Evolutionary conservation across 1,140 invertebrate species (phyloP).

Genomic region (Euglossa dilemma): DNA sequence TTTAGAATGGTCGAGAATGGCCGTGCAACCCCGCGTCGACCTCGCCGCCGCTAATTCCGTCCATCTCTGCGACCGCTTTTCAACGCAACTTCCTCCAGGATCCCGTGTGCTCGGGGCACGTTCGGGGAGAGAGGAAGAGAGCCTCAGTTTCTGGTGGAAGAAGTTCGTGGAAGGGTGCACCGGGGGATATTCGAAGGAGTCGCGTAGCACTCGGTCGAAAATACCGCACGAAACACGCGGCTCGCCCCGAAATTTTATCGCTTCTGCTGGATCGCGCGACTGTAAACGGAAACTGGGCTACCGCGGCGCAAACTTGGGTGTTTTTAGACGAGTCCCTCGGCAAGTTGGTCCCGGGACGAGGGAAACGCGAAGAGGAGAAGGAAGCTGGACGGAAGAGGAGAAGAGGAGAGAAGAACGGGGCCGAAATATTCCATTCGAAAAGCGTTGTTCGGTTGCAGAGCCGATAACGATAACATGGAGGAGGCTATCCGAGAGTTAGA

Average conservation of each 20-base stretch:
- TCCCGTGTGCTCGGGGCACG: neutral
- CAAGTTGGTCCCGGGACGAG: neutral
- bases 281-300: neutral
- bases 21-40: slow-evolving; percentile 40
- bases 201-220: neutral
- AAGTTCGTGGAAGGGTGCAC: slow-evolving; percentile 3
- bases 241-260: neutral
- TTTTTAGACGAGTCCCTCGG: neutral
- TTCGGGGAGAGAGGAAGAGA: too few species aligned
- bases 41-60: slow-evolving; percentile 42
- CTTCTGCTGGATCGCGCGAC: neutral
- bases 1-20: slow-evolving; percentile 71
- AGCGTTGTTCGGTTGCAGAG: neutral
- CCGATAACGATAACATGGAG: neutral
- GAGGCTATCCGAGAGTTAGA: neutral
- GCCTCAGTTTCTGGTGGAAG: slow-evolving; percentile 1
- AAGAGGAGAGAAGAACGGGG: too few species aligned
- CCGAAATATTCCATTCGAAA: neutral
- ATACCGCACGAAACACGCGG: neutral
- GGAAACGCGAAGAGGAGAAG: too few species aligned
- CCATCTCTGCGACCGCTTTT: slow-evolving; percentile 29
- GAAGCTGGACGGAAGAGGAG: neutral
- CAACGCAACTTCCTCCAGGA: slow-evolving; percentile 19
- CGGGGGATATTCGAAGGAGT: too few species aligned
- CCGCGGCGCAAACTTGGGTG: neutral